A percentile compares a stretch with the other conserved stretches of the same genome.
Evolutionary conservation across 2,113 vertebrate species (phyloP).

Genomic region (Myiozetetes cayanensis): DNA sequence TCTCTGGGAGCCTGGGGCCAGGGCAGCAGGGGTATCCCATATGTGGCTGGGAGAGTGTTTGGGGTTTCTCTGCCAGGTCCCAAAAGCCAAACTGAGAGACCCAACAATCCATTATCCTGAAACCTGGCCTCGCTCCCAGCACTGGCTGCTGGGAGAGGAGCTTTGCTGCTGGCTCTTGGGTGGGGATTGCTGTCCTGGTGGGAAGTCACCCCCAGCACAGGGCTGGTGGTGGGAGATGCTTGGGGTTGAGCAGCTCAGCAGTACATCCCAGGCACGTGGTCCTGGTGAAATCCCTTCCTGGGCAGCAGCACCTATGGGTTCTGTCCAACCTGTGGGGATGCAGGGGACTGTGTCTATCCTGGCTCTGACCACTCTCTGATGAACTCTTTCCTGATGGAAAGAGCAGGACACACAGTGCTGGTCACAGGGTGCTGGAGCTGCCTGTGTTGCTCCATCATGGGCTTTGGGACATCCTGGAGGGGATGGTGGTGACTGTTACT

Average conservation of each 20-base stretch:
- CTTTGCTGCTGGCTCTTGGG: neutral
- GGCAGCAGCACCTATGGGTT: neutral
- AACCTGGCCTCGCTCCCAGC: neutral
- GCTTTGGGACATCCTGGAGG: neutral
- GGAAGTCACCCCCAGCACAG: neutral
- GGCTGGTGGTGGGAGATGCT: neutral
- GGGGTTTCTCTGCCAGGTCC: neutral
- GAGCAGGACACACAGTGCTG: fast-evolving
- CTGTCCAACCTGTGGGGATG: neutral
- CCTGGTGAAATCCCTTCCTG: constrained; percentile 26
- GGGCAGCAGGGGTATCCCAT: fast-evolving
- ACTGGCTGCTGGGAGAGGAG: neutral
- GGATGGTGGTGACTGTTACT: neutral
- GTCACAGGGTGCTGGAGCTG: neutral
- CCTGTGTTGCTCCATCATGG: neutral
- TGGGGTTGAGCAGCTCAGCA: neutral
- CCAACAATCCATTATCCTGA: fast-evolving
- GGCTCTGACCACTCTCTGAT: neutral
- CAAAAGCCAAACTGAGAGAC: neutral
- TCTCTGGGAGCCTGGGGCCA: neutral
- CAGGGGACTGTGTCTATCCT: neutral
- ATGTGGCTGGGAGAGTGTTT: fast-evolving
- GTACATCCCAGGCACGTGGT: neutral
- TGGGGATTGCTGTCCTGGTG: neutral
- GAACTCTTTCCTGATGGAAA: neutral